A percentile compares a stretch with the other conserved stretches of the same genome.
phyloP scores from a whole-genome alignment of 2,113 vertebrate species.

The Austrofundulus limnaeus region DNA sequence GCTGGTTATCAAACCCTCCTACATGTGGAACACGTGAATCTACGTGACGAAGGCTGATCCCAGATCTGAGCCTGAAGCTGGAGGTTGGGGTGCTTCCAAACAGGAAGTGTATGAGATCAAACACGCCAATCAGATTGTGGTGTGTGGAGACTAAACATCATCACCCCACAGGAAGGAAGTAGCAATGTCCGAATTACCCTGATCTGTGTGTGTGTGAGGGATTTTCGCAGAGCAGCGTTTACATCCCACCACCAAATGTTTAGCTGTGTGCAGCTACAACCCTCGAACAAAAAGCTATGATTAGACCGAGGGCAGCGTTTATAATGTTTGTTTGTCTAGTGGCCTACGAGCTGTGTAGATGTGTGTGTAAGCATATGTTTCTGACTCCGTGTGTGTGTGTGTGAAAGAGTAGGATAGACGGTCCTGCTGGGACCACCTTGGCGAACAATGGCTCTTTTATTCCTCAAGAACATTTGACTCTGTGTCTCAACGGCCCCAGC shows the following conservation, averaged over 20 bases:
- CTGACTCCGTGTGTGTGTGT: not conserved
- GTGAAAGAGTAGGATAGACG: constrained; percentile 34
- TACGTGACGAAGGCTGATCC: constrained; percentile 38
- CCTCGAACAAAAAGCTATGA: constrained; percentile 59
- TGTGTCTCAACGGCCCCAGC: constrained; percentile 41
- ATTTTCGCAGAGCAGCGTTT: constrained; percentile 68
- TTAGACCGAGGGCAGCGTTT: constrained; percentile 52
- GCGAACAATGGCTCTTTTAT: constrained; percentile 82
- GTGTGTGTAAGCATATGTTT: constrained; percentile 15
- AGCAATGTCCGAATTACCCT: constrained; percentile 69
- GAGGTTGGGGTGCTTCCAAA: constrained; percentile 38
- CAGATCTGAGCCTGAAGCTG: constrained; percentile 44
- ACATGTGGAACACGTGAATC: constrained; percentile 31
- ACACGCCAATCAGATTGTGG: constrained; percentile 68
- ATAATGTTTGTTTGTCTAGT: constrained; percentile 49
- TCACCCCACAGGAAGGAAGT: constrained; percentile 79
- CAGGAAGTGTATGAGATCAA: constrained; percentile 69
- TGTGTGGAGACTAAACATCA: constrained; percentile 78
- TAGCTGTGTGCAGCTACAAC: constrained; percentile 66
- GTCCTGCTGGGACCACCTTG: constrained; percentile 78
- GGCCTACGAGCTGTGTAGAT: constrained; percentile 35
- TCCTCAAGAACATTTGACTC: constrained; percentile 54
- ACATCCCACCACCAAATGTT: constrained; percentile 78
- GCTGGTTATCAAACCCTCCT: constrained; percentile 37
- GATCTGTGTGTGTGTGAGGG: constrained; percentile 18